Base-by-base conservation (phyloP, 2,797 vertebrate species). In the Sebastes oblongus region DNA sequence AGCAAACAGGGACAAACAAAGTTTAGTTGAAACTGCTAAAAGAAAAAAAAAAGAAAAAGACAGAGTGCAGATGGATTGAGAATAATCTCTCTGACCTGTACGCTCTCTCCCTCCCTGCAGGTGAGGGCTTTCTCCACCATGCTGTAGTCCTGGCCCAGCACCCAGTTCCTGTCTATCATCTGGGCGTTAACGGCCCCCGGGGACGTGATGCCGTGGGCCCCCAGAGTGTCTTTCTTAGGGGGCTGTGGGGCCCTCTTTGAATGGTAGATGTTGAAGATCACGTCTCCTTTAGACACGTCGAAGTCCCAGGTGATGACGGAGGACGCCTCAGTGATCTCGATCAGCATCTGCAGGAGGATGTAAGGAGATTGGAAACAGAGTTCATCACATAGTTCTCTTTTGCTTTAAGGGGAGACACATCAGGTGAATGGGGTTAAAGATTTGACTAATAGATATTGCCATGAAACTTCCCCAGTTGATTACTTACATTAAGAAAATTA, bases 261-360 rank as follows among this genome's bases (percentile, higher is more conserved):
- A 89, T 99, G 98, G 81, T 96, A 99, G 86, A 99, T 97, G 85
- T 97, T 97, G 86, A 98, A 99, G 50, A 97, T 93, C 4, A 98
- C 94, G 78, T 99, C 97, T 0, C 98, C 98, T 94, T 98, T 99
- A 84, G 95, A 98, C 80, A 99, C 96, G 0, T 99, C 98, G 70
- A 99, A 99, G 90, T 99, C 98, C 98, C 98, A 99, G 0, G 97
- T 99, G 93, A 99, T 98, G 83, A 99, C 98, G 0, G 97, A 98
- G 0, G 98, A 96, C 5, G 97, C 95, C 0, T 99, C 98, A 36
- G 96, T 94, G 42, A 99, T 98, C 92, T 98, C 97, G 25, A 99
- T 93, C 81, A 97, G 92, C 84, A 98, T 95, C 98, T 96, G 89
- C 8, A 71, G 60, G 25, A 64, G 16, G 75, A 82, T 27, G 32